These are phyloP conservation scores for Eupelmus urozonus DNA, from an alignment of 2,888 invertebrate genomes.

Conservation along the genomic window DNA sequence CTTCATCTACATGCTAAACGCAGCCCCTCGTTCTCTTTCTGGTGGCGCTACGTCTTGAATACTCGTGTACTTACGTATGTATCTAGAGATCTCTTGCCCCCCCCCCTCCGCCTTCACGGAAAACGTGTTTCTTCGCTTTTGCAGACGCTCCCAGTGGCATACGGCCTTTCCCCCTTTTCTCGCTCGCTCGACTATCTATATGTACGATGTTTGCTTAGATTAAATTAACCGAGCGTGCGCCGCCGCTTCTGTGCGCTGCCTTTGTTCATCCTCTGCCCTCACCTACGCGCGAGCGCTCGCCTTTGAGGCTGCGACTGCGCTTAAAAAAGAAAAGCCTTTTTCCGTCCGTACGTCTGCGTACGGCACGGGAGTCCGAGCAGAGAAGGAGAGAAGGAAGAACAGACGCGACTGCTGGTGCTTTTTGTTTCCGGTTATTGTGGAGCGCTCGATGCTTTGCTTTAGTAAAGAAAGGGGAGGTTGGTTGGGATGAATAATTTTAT, in stretches of 20 bases:
- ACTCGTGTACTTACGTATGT: slow-evolving; percentile 76
- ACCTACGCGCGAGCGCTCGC: slow-evolving; percentile 2
- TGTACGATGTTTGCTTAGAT: slow-evolving; percentile 75
- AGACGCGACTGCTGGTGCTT: slow-evolving; percentile 1
- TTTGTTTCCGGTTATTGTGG: slow-evolving; percentile 3
- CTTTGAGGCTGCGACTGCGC: slow-evolving; percentile 23
- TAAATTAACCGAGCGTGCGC: slow-evolving; percentile 74
- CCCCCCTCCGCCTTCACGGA: neutral
- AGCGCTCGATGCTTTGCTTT: neutral
- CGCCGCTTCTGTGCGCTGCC: slow-evolving; percentile 63
- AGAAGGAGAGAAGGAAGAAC: neutral
- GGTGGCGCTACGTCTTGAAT: slow-evolving; percentile 71
- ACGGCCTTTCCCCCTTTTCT: slow-evolving; percentile 50
- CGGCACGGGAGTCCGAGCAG: no score
- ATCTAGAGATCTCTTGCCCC: slow-evolving; percentile 72
- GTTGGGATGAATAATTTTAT: neutral
- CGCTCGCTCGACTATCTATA: slow-evolving; percentile 66
- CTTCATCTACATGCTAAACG: slow-evolving; percentile 78
- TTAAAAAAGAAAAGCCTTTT: slow-evolving; percentile 16
- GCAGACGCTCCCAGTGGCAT: slow-evolving; percentile 32
- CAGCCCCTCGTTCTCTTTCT: neutral
- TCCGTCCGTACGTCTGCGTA: neutral
- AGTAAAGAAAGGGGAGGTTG: neutral
- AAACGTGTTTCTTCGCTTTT: slow-evolving; percentile 42
- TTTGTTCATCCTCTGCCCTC: slow-evolving; percentile 68